phyloP scores from a whole-genome alignment of 2,113 vertebrate species.

The Girardinichthys multiradiatus region DNA sequence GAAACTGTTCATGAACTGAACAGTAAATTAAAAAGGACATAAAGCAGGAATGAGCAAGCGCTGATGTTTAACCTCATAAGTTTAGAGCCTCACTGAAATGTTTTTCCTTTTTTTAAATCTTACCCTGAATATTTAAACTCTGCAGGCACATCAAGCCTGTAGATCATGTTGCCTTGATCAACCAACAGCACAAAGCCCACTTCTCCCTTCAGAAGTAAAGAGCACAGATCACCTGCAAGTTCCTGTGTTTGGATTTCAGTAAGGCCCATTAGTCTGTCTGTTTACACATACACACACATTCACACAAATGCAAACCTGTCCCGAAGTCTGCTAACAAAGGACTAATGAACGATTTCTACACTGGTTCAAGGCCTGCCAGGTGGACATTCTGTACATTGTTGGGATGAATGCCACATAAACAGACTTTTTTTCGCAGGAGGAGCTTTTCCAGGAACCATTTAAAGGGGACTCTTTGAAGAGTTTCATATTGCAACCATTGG shows the following conservation, averaged over 20 bases:
- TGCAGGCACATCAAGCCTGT: conserved; percentile 19
- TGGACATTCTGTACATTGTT: conserved; percentile 58
- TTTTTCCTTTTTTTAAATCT: conserved; percentile 14
- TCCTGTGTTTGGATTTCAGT: conserved; percentile 73
- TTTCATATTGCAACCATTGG: conserved; percentile 8
- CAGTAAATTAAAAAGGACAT: not conserved
- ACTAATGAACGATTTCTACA: conserved; percentile 60
- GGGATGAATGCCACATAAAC: conserved; percentile 49
- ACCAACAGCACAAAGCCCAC: conserved; percentile 17
- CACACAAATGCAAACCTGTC: conserved; percentile 24
- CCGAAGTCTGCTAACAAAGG: conserved; percentile 53
- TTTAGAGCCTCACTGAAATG: conserved; percentile 25
- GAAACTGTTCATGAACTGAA: not conserved
- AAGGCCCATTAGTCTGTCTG: conserved; percentile 69
- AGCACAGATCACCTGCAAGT: conserved; percentile 65
- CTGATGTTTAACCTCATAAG: conserved; percentile 14
- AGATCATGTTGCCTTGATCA: conserved; percentile 2
- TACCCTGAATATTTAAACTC: conserved; percentile 19
- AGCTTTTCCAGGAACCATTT: conserved; percentile 23
- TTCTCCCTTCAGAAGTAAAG: conserved; percentile 53
- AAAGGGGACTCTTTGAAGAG: conserved; percentile 13
- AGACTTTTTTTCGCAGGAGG: not conserved
- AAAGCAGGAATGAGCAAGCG: conserved; percentile 10
- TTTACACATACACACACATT: conserved; percentile 51
- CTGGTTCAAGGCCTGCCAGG: conserved; percentile 46